Conservation (phyloP, 2,113 vertebrate species). For the Psephotus haematonotus region DNA sequence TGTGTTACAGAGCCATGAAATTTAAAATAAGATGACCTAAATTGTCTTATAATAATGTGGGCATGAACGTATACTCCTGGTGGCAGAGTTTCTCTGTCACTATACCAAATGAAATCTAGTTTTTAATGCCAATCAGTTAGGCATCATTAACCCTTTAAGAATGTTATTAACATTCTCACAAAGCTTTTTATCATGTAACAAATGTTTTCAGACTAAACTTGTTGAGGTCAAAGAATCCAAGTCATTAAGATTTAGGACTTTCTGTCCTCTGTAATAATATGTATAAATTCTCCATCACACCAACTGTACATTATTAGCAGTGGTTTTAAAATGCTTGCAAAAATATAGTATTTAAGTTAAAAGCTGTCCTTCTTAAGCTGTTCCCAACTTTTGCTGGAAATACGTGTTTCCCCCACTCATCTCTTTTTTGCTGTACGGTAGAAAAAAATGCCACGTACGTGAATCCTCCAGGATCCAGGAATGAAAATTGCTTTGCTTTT, state of each 20-base stretch:
- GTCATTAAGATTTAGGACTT: background rate
- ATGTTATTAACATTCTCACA: slow-evolving; percentile 38
- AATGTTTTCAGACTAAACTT: slow-evolving; percentile 51
- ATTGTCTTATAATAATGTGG: slow-evolving; percentile 63
- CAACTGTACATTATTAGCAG: background rate
- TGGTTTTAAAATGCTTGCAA: background rate
- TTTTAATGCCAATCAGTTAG: slow-evolving; percentile 58
- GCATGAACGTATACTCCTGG: background rate
- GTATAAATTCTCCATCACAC: background rate
- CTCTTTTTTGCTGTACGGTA: slow-evolving; percentile 16
- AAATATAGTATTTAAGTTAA: slow-evolving; percentile 6
- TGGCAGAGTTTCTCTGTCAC: slow-evolving; percentile 18
- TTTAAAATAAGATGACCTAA: slow-evolving; percentile 56
- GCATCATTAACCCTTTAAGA: slow-evolving; percentile 60
- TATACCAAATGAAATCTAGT: slow-evolving; percentile 45
- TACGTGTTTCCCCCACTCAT: background rate
- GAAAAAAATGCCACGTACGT: slow-evolving; percentile 19
- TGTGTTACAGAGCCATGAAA: slow-evolving; percentile 51
- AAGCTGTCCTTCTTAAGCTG: background rate
- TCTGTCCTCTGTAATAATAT: slow-evolving; percentile 12
- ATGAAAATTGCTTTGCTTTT: slow-evolving; percentile 56
- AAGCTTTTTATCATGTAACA: slow-evolving; percentile 36
- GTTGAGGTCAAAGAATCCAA: slow-evolving; percentile 41
- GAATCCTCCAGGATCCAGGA: slow-evolving; percentile 38
- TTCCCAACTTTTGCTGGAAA: background rate